Conservation (phyloP, 2,888 invertebrate species). For the Andrena bucephala region DNA sequence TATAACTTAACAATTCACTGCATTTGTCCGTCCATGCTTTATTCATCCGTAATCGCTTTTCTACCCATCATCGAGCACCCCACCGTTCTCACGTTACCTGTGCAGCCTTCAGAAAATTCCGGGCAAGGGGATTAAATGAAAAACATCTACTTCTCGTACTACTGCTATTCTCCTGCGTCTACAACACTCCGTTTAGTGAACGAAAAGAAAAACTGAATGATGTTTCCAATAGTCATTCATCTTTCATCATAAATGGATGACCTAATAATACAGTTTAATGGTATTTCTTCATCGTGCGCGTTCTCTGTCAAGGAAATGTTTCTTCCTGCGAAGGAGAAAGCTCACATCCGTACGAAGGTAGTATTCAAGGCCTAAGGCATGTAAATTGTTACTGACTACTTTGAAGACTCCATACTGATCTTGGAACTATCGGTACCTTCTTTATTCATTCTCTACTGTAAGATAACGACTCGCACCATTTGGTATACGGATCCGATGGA, state of each 20-base stretch:
- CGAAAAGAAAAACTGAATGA: not conserved
- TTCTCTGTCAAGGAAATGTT: not conserved
- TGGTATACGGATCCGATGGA: not conserved
- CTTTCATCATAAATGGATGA: not conserved
- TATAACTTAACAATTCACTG: not conserved
- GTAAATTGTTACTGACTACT: not conserved
- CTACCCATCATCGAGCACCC: not conserved
- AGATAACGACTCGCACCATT: not conserved
- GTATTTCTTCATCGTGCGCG: not conserved
- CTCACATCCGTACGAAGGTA: too few species aligned
- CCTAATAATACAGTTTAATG: not conserved
- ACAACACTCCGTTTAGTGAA: not conserved
- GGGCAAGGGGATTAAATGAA: not conserved
- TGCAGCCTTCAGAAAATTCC: not conserved
- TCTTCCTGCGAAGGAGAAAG: not conserved
- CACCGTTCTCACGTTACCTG: not conserved
- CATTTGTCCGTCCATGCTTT: constrained; percentile 7
- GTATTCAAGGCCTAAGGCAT: not conserved
- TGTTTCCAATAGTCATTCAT: not conserved
- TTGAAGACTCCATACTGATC: not conserved
- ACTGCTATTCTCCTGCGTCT: not conserved
- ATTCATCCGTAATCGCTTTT: constrained; percentile 23
- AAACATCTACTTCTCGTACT: not conserved
- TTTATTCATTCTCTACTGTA: constrained; percentile 12
- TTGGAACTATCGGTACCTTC: not conserved